phyloP scores from a whole-genome alignment of 2,888 invertebrate genomes.

The Adelphocoris suturalis region DNA sequence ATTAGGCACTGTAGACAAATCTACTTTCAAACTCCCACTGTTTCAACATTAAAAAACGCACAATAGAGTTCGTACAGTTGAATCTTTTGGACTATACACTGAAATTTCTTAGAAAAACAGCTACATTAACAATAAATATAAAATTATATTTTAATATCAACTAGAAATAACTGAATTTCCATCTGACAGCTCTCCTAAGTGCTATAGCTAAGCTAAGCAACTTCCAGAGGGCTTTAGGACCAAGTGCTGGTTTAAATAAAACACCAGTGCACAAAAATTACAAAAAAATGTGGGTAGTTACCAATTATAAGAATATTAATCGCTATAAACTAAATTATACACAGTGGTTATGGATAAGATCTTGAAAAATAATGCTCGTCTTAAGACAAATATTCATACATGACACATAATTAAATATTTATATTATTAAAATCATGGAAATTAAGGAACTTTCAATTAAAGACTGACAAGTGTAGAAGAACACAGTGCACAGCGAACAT shows the following conservation, averaged over 20 bases:
- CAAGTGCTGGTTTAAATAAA: background rate
- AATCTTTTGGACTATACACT: background rate
- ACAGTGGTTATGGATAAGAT: background rate
- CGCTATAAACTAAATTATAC: background rate
- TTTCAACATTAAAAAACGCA: background rate
- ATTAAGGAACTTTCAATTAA: background rate
- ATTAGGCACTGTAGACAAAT: slow-evolving; percentile 5
- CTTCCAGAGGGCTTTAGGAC: background rate
- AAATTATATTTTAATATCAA: background rate
- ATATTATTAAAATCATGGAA: background rate
- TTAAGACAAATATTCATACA: background rate
- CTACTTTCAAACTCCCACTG: background rate
- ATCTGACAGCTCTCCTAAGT: background rate
- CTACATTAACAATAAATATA: background rate
- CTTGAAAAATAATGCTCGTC: background rate
- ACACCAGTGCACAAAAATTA: background rate
- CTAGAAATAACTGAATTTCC: background rate
- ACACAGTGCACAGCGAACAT: background rate
- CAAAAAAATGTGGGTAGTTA: background rate
- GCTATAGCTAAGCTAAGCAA: background rate
- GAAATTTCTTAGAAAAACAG: background rate
- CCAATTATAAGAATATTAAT: background rate
- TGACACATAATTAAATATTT: background rate
- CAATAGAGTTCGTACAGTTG: background rate
- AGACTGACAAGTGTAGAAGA: background rate